Evolutionary conservation across 2,888 invertebrate genomes (phyloP), one percentile per base, ranked within the genome.

Genomic region (Seladonia tumulorum): DNA sequence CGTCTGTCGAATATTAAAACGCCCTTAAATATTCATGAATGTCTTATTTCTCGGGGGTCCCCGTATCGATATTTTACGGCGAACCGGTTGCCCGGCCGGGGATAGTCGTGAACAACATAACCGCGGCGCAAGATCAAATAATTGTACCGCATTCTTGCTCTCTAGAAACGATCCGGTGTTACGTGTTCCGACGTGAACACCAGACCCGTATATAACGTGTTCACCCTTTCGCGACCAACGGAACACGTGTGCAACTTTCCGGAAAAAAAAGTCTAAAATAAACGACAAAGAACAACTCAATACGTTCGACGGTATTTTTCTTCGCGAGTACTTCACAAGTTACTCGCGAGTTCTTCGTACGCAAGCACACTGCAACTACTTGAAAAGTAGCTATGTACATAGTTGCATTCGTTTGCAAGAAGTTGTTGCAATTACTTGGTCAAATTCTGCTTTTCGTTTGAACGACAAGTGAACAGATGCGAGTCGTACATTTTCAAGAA

Each of bases 1-100:
- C 70, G 81, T 86, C 78, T 76, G 79, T 79, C 87, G 87, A 79
- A 86, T 87, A 82, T 86, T 87, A 86, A 86, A 87, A 49, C 82
- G 49, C 29, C 39, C 57, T 81, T 86, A 86, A 86, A 86, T 86
- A 86, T 86, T 86, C 86, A 86, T 86, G 86, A 87, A 86, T 72
- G 82, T 87, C 83, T 86, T 86, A 86, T 79, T 87, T 66, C 68
- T 49, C 49, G 75, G 39, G 72, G 73, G 76, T 71, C 63, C n/a
- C 60, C 49, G 73, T 76, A 63, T 74, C 85, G 85, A 85, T 85
- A 80, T 79, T 77, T 85, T 84, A 85, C 76, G 60, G 5, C 42
- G 49, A 80, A 84, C 85, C 85, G 85, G 85, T 85, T 80, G 76
- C 66, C 39, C 29, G 35, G 63, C 63, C 63, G 57, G 12, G 57